Evolutionary conservation across 1,140 invertebrate genomes (phyloP).

Genomic region (Meloidogyne exigua): DNA sequence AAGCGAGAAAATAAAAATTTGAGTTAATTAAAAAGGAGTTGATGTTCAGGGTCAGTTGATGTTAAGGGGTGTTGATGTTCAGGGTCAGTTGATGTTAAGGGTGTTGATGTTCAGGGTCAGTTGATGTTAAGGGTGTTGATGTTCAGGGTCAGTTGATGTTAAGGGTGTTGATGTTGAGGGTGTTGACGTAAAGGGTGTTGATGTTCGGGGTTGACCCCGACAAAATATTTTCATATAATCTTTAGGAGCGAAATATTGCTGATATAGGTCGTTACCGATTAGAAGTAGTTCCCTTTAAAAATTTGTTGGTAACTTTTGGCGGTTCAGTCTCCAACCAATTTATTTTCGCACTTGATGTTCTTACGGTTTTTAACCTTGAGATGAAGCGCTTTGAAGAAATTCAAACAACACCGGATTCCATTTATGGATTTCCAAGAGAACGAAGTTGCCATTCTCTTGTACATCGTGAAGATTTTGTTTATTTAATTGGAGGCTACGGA

Average conservation of each 20-base stretch:
- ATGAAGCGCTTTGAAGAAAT: conserved; percentile 25
- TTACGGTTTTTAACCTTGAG: conserved; percentile 27
- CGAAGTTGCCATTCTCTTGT: conserved; percentile 34
- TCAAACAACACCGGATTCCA: conserved; percentile 27
- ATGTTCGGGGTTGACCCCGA: too few species aligned
- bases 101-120: too few species aligned
- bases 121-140: too few species aligned
- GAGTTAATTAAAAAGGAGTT: too few species aligned
- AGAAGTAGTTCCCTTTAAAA: conserved; percentile 76
- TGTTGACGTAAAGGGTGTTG: too few species aligned
- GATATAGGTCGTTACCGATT: conserved; percentile 69
- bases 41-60: too few species aligned
- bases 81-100: too few species aligned
- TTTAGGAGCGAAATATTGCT: not conserved
- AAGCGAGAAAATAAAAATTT: too few species aligned
- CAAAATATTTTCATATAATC: not conserved
- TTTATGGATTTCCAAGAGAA: conserved; percentile 22
- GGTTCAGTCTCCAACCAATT: conserved; percentile 74
- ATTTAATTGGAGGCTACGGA: conserved; percentile 35
- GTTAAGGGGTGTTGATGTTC: too few species aligned
- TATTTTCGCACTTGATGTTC: conserved; percentile 71
- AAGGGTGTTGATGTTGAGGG: too few species aligned
- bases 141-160: too few species aligned
- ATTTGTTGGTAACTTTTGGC: conserved; percentile 76
- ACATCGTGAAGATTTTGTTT: conserved; percentile 17